phyloP scores from a whole-genome alignment of 2,797 vertebrate species.

The Sebastes cheni region DNA sequence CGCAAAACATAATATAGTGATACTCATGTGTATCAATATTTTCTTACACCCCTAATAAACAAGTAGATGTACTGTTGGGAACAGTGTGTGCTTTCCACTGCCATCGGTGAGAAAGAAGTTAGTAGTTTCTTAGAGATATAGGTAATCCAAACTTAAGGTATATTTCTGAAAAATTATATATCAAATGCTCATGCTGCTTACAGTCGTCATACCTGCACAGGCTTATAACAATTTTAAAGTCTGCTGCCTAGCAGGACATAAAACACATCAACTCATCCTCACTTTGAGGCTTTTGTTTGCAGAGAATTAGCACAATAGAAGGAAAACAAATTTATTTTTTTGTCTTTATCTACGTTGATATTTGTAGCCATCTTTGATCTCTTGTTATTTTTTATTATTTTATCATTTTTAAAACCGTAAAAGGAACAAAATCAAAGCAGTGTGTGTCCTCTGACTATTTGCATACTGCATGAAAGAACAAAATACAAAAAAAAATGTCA shows the following conservation, averaged over 20 bases:
- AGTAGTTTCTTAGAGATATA: not conserved
- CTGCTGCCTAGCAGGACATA: not conserved
- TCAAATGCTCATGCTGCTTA: not conserved
- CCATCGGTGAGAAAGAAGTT: not conserved
- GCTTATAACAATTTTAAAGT: not conserved
- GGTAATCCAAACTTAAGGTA: not conserved
- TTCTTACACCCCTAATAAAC: too few species aligned
- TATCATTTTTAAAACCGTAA: not conserved
- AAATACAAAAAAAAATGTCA: conserved; percentile 31
- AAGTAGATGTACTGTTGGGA: too few species aligned
- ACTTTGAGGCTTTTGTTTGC: not conserved
- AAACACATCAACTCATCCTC: not conserved
- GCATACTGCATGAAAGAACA: conserved; percentile 1
- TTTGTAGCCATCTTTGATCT: not conserved
- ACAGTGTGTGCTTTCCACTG: not conserved
- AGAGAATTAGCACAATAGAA: not conserved
- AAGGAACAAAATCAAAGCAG: conserved; percentile 15
- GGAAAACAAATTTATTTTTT: not conserved
- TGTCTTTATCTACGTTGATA: not conserved
- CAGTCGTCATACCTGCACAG: not conserved
- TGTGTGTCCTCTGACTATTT: not conserved
- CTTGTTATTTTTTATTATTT: not conserved
- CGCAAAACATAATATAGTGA: too few species aligned
- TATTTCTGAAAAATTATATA: not conserved
- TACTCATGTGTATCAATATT: too few species aligned